These are phyloP conservation scores for Orthosia gothica DNA, from an alignment of 2,888 invertebrate species.

Conservation along the genomic window DNA sequence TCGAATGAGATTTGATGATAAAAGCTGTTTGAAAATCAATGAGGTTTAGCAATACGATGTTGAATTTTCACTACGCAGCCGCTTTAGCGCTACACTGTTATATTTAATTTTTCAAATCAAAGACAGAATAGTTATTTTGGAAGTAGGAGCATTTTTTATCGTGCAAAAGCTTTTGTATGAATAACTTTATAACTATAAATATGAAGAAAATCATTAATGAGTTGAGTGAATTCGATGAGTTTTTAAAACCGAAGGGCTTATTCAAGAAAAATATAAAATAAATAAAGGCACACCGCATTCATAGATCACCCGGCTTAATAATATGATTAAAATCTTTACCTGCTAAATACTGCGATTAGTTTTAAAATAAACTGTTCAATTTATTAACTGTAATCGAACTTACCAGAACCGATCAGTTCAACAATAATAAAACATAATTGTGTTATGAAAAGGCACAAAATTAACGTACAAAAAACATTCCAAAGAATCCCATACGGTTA, in stretches of 20 bases:
- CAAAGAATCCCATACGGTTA: background rate
- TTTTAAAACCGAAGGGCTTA: too few relatives aligned
- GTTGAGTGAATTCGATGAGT: too few relatives aligned
- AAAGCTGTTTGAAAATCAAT: slow-evolving; percentile 85
- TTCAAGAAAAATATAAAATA: background rate
- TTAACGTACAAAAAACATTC: background rate
- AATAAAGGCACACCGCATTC: background rate
- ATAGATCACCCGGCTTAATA: background rate
- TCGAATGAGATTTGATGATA: slow-evolving; percentile 79
- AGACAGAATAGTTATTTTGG: background rate
- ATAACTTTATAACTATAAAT: too few relatives aligned
- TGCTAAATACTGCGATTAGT: background rate
- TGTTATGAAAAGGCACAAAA: background rate
- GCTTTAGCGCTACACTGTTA: slow-evolving; percentile 74
- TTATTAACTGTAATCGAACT: background rate
- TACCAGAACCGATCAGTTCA: background rate
- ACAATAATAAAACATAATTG: too few relatives aligned
- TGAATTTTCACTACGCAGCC: slow-evolving; percentile 65
- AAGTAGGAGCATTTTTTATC: background rate
- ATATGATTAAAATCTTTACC: background rate
- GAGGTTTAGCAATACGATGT: slow-evolving; percentile 82
- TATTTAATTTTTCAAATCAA: background rate
- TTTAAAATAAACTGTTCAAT: background rate
- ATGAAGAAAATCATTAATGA: too few relatives aligned
- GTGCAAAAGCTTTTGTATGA: background rate